A percentile compares a stretch with the other conserved stretches of the same genome.
These are phyloP conservation scores for Arbacia lixula DNA, from an alignment of 53 echinoderm and acorn worm genomes.

Conservation along the genomic window DNA sequence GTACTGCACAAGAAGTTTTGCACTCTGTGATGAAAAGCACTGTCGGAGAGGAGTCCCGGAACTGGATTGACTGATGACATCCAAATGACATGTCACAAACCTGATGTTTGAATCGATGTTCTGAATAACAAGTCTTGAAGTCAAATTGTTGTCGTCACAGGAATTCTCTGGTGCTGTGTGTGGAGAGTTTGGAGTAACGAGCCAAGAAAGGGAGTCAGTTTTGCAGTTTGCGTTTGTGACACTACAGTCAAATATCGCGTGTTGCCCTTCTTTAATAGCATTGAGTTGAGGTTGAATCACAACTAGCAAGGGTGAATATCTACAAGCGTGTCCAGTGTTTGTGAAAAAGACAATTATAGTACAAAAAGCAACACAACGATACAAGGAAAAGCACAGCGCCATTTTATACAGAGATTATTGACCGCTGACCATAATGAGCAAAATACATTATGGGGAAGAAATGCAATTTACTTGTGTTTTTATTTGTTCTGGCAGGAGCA, in stretches of 20 bases:
- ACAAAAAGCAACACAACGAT: not conserved
- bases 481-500: too few relatives aligned
- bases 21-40: conserved; percentile 28
- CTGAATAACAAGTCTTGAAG: not conserved
- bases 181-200: not conserved
- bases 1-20: not conserved
- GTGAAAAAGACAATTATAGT: not conserved
- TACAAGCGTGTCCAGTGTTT: not conserved
- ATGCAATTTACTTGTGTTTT: too few relatives aligned
- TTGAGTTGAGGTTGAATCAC: not conserved
- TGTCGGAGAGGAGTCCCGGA: not conserved
- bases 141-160: not conserved
- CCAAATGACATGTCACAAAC: conserved; percentile 14
- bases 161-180: not conserved
- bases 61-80: not conserved
- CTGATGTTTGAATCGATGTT: not conserved
- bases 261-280: conserved; percentile 2
- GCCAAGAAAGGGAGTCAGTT: conserved; percentile 25
- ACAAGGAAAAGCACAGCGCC: too few relatives aligned
- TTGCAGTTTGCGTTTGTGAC: not conserved
- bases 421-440: too few relatives aligned
- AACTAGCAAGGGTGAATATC: not conserved
- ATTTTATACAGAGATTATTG: too few relatives aligned
- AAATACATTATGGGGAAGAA: too few relatives aligned
- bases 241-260: not conserved